Percentiles rank a stretch among this genome's conserved stretches.
phyloP scores from a whole-genome alignment of 2,797 vertebrate genomes.

The Neoniphon sammara region DNA sequence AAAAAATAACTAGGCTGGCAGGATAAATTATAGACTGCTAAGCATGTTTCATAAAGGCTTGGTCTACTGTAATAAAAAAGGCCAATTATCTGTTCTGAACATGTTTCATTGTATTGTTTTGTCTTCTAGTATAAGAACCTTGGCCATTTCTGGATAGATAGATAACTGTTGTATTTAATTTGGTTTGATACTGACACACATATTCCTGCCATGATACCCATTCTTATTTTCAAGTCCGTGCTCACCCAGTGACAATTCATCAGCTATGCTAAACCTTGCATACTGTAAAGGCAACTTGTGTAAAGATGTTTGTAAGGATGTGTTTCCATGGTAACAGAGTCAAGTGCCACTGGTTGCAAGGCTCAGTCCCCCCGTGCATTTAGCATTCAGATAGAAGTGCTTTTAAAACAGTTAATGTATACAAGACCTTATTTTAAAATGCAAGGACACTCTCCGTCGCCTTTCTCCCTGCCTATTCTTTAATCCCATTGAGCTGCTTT shows the following conservation, averaged over 20 bases:
- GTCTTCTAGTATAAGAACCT: no score
- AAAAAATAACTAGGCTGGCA: background rate
- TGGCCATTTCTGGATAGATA: no score
- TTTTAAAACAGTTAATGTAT: slow-evolving; percentile 33
- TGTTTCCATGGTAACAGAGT: slow-evolving; percentile 55
- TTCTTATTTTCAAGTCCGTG: no score
- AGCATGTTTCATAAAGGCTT: background rate
- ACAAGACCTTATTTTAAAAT: background rate
- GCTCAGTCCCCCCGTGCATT: slow-evolving; percentile 11
- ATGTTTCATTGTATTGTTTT: no score
- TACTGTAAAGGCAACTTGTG: slow-evolving; percentile 18
- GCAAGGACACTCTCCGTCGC: background rate
- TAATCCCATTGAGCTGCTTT: slow-evolving; percentile 42
- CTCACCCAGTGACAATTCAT: no score
- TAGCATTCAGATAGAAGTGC: background rate
- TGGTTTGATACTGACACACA: no score
- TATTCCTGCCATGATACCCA: no score
- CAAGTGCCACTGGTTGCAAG: slow-evolving; percentile 17
- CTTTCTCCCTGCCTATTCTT: slow-evolving; percentile 25
- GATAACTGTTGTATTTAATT: no score
- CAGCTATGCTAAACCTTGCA: background rate
- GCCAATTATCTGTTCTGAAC: no score
- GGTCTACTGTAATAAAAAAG: background rate
- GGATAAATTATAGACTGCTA: slow-evolving; percentile 18
- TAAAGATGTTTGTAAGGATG: slow-evolving; percentile 38